phyloP scores from a whole-genome alignment of 2,797 vertebrate species.

The Oreonectes daqikongensis region DNA sequence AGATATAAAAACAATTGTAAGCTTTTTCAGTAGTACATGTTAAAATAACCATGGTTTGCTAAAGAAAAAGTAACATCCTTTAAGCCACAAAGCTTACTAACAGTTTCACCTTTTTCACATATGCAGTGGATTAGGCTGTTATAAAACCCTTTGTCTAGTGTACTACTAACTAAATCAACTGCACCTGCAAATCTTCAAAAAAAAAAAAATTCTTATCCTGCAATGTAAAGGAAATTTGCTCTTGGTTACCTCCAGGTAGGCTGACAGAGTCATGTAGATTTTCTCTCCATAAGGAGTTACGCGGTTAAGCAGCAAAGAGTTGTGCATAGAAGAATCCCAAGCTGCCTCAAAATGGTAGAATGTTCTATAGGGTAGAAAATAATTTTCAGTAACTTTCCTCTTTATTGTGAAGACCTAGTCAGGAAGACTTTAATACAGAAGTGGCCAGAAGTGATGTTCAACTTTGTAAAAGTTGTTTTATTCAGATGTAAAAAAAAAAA shows the following conservation, averaged over 20 bases:
- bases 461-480: too few species aligned
- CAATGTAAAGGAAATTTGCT: background rate
- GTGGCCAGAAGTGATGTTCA: too few species aligned
- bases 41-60: background rate
- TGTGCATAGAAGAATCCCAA: conserved; percentile 99
- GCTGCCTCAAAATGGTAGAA: conserved; percentile 95
- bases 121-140: background rate
- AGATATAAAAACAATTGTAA: conserved; percentile 19
- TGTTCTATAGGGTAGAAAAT: conserved; percentile 74
- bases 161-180: conserved; percentile 16
- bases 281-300: conserved; percentile 96
- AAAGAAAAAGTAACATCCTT: background rate
- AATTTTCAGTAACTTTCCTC: background rate
- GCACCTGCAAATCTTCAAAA: background rate
- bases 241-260: conserved; percentile 89
- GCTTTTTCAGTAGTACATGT: background rate
- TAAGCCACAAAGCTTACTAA: background rate
- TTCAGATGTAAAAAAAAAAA: too few species aligned
- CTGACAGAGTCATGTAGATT: conserved; percentile 97
- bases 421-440: too few species aligned
- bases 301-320: conserved; percentile 92
- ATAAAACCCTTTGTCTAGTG: background rate
- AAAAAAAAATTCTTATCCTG: background rate
- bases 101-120: conserved; percentile 22
- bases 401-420: too few species aligned